phyloP scores from a whole-genome alignment of 1,140 invertebrate species.

The Parapsyche elsis region DNA sequence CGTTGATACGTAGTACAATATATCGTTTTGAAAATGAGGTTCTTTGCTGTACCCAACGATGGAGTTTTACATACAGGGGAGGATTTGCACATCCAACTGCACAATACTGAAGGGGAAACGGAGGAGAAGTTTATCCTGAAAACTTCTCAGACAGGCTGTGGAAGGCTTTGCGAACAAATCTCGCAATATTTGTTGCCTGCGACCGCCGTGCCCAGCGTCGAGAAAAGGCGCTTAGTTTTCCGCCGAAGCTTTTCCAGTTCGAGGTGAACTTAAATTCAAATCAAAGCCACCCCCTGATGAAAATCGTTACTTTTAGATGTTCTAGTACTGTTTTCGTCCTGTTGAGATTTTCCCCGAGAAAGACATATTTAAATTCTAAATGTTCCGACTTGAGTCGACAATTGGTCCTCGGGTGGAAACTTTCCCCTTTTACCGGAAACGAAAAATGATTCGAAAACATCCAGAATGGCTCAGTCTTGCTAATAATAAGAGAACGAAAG shows the following conservation, averaged over 20 bases:
- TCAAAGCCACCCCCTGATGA: neutral
- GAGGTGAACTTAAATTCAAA: conserved; percentile 3
- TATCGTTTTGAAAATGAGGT: neutral
- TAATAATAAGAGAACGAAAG: conserved; percentile 20
- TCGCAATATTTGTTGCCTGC: conserved; percentile 35
- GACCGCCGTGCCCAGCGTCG: neutral
- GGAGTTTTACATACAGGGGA: conserved; percentile 32
- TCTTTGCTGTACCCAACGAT: neutral
- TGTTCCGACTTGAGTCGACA: conserved; percentile 2
- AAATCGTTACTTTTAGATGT: neutral
- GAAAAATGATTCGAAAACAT: neutral
- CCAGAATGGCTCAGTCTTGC: neutral
- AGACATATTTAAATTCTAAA: neutral
- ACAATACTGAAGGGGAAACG: conserved; percentile 40
- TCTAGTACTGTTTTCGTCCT: neutral
- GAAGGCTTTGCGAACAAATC: conserved; percentile 37
- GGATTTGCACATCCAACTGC: conserved; percentile 42
- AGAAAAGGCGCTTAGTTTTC: neutral
- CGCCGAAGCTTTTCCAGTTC: neutral
- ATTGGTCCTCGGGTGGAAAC: conserved; percentile 10
- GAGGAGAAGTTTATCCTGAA: conserved; percentile 41
- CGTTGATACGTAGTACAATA: too few relatives aligned
- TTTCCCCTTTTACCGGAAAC: neutral
- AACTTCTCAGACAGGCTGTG: conserved; percentile 41
- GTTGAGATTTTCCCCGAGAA: neutral